Evolutionary conservation across 1,140 invertebrate genomes (phyloP).

Genomic region (Trichogramma pretiosum): DNA sequence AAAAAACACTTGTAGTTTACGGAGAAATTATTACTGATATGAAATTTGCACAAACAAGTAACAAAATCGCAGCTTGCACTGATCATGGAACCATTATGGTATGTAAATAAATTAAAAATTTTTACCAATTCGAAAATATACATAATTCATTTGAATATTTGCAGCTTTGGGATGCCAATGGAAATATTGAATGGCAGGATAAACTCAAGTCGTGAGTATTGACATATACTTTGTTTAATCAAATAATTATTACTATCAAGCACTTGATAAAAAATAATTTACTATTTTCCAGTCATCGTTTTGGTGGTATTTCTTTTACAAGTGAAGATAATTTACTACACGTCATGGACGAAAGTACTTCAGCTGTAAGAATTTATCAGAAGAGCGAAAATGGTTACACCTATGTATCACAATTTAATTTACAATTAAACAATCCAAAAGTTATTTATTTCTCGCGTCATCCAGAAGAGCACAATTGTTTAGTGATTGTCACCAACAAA

Average conservation of each 20-base stretch:
- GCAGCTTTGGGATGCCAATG: conserved; percentile 31
- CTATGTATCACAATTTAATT: conserved; percentile 29
- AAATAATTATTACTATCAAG: not conserved
- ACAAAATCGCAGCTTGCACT: conserved; percentile 34
- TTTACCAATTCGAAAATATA: not conserved
- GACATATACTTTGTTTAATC: not conserved
- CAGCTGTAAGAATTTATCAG: conserved; percentile 23
- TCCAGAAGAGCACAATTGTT: conserved; percentile 23
- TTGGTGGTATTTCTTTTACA: conserved; percentile 29
- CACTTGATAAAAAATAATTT: conserved; percentile 3
- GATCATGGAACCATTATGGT: conserved; percentile 29
- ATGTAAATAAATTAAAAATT: not conserved
- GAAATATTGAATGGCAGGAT: conserved; percentile 16
- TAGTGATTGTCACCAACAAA: conserved; percentile 33
- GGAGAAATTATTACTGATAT: conserved; percentile 33
- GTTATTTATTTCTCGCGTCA: conserved; percentile 29
- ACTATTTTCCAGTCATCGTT: conserved; percentile 23
- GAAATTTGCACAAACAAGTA: conserved; percentile 26
- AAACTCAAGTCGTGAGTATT: too few relatives aligned
- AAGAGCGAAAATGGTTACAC: conserved; percentile 15
- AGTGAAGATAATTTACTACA: conserved; percentile 25
- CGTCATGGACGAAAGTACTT: conserved; percentile 28
- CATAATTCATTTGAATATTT: conserved; percentile 17
- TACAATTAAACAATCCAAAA: conserved; percentile 22
- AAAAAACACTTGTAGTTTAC: conserved; percentile 24